A percentile compares a stretch with the other conserved stretches of the same genome.
phyloP scores from a whole-genome alignment of 2,888 invertebrate species.

The Drosophila ochracea region DNA sequence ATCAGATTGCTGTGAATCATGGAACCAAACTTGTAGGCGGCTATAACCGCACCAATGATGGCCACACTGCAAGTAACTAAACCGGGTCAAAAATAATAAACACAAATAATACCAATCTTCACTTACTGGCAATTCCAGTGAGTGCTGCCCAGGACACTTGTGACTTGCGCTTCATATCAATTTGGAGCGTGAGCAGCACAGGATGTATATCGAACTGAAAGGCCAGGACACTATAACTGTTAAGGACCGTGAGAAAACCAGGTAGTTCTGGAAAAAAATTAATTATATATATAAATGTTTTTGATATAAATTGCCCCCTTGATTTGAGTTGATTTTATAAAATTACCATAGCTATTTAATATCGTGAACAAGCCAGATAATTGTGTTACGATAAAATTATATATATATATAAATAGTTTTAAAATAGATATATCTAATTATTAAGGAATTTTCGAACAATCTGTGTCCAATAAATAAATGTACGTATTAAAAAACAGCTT shows the following conservation, averaged over 20 bases:
- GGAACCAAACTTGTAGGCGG: constrained; percentile 88
- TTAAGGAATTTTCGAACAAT: background rate
- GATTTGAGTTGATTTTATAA: too few relatives aligned
- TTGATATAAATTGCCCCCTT: background rate
- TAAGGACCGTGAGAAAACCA: constrained; percentile 86
- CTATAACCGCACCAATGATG: constrained; percentile 88
- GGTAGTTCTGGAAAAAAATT: constrained; percentile 81
- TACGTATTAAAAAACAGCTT: background rate
- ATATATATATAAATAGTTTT: background rate
- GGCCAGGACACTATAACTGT: constrained; percentile 89
- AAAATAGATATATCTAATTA: background rate
- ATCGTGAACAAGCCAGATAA: background rate
- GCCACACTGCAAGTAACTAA: constrained; percentile 88
- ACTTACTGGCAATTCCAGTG: constrained; percentile 89
- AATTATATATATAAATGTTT: background rate
- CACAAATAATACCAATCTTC: background rate
- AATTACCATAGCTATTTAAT: background rate
- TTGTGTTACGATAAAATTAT: background rate
- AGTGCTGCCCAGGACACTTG: constrained; percentile 91
- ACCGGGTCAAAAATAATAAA: background rate
- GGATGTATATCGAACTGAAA: constrained; percentile 94
- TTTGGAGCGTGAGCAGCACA: constrained; percentile 94
- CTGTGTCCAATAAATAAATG: background rate
- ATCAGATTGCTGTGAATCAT: constrained; percentile 88
- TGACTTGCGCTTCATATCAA: constrained; percentile 93